Evolutionary conservation across 2,888 invertebrate species (phyloP).

Genomic region (Trypoxylon attenuatum): DNA sequence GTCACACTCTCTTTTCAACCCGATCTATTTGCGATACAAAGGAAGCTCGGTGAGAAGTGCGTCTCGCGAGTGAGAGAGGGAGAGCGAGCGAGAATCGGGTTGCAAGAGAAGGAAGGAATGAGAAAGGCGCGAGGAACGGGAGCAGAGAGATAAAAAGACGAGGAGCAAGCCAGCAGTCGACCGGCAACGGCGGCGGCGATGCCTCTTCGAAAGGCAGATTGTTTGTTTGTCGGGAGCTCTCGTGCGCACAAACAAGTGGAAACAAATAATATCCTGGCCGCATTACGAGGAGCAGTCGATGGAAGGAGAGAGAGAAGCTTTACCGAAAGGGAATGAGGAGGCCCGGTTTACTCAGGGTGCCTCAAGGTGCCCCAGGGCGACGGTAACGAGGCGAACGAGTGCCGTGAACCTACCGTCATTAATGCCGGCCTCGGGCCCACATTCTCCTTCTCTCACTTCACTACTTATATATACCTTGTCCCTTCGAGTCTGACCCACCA

Average conservation of each 20-base stretch:
- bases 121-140: constrained; percentile 9
- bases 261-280: constrained; percentile 73
- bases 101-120: background rate
- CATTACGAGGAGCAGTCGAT: constrained; percentile 60
- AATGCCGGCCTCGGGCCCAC: constrained; percentile 65
- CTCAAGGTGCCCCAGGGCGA: constrained; percentile 63
- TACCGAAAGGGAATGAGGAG: constrained; percentile 3
- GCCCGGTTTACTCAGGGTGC: constrained; percentile 36
- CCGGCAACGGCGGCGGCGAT: constrained; percentile 25
- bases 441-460: constrained; percentile 30
- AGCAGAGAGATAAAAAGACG: background rate
- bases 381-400: constrained; percentile 65
- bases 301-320: constrained; percentile 16
- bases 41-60: constrained; percentile 9
- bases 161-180: constrained; percentile 11
- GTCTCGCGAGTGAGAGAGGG: background rate
- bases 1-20: too few relatives aligned
- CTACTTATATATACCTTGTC: constrained; percentile 18
- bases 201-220: constrained; percentile 57
- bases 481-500: constrained; percentile 23
- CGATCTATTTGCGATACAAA: constrained; percentile 49
- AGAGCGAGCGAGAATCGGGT: background rate
- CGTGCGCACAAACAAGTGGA: constrained; percentile 69
- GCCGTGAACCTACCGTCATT: constrained; percentile 62
- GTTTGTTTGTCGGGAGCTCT: constrained; percentile 67